Conservation (phyloP, 1,140 invertebrate species). For the Drosophila sucinea region DNA sequence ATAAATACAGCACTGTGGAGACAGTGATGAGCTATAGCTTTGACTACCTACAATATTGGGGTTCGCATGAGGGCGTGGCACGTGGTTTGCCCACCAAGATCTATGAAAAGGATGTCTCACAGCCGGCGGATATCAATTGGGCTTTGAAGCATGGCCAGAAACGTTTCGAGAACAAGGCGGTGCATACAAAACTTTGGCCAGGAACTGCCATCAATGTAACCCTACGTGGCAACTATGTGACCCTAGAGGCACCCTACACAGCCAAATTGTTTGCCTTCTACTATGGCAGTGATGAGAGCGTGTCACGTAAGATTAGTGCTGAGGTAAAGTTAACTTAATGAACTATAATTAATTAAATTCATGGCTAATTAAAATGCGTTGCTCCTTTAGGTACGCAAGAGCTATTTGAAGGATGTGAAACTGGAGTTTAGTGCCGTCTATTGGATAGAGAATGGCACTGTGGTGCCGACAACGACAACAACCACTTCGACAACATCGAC, state of each 20-base stretch:
- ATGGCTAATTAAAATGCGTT: not conserved
- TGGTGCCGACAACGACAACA: constrained; percentile 90
- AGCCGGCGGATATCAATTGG: constrained; percentile 87
- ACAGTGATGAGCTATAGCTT: constrained; percentile 88
- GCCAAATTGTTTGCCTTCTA: constrained; percentile 89
- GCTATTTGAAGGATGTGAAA: constrained; percentile 87
- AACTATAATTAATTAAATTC: not conserved
- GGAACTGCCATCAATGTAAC: constrained; percentile 92
- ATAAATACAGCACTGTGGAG: constrained; percentile 85
- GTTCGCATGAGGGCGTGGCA: constrained; percentile 89
- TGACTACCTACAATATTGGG: constrained; percentile 89
- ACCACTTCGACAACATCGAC: constrained; percentile 89
- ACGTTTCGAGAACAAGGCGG: constrained; percentile 84
- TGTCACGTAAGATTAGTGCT: constrained; percentile 71
- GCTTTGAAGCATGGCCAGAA: constrained; percentile 86
- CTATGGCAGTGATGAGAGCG: constrained; percentile 84
- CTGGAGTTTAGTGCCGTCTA: constrained; percentile 89
- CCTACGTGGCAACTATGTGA: constrained; percentile 88
- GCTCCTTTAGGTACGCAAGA: constrained; percentile 84
- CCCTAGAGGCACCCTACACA: constrained; percentile 88
- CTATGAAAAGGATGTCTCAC: constrained; percentile 85
- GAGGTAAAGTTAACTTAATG: constrained; percentile 49
- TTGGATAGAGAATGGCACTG: constrained; percentile 88
- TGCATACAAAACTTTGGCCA: constrained; percentile 84
- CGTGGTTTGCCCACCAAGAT: constrained; percentile 89